These are phyloP conservation scores for Spatula clypeata DNA, from an alignment of 2,797 vertebrate genomes.

Conservation along the genomic window DNA sequence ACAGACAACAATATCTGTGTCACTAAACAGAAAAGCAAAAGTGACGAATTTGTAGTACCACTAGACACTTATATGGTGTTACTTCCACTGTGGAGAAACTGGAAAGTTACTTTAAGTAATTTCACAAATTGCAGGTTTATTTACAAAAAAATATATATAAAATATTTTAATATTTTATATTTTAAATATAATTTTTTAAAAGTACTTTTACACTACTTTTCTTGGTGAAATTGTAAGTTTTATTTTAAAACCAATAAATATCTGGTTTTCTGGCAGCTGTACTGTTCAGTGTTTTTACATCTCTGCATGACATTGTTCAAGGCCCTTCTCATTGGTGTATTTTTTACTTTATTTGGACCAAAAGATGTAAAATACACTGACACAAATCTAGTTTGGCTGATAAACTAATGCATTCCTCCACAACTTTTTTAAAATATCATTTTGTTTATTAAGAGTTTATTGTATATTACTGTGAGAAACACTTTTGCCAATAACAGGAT, in stretches of 20 bases:
- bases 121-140: neutral
- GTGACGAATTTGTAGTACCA: neutral
- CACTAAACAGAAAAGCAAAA: neutral
- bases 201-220: neutral
- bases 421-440: neutral
- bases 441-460: neutral
- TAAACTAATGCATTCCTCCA: neutral
- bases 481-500: no score
- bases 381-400: neutral
- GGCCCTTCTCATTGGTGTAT: neutral
- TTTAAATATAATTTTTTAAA: neutral
- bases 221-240: neutral
- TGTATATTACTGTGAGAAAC: no score
- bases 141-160: neutral
- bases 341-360: neutral
- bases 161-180: no score
- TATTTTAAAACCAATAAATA: conserved; percentile 12
- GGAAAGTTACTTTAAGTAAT: neutral
- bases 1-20: neutral
- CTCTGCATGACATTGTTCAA: neutral
- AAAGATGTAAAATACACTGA: neutral
- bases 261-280: neutral
- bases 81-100: neutral
- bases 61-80: neutral
- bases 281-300: neutral